These are phyloP conservation scores for Mimachlamys varia DNA, from an alignment of 2,888 invertebrate species.

Conservation along the genomic window DNA sequence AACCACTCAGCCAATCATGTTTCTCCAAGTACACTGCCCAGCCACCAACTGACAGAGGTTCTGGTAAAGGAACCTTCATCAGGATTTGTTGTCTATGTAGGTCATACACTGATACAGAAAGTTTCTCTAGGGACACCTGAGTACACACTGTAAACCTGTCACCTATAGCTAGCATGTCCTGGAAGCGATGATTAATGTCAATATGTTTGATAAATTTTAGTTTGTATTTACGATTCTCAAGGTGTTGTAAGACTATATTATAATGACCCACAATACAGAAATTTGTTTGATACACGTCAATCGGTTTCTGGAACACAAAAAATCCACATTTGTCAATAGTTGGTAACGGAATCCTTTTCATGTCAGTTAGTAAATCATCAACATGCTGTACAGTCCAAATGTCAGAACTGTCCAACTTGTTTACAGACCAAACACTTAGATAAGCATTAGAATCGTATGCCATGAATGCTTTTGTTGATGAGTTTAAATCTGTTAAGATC, in stretches of 20 bases:
- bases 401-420: not conserved
- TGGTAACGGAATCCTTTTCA: slow-evolving; percentile 21
- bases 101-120: not conserved
- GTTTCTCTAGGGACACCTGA: not conserved
- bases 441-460: not conserved
- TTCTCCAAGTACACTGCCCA: not conserved
- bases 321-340: not conserved
- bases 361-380: not conserved
- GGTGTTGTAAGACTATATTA: not conserved
- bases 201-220: not conserved
- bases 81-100: not conserved
- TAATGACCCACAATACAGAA: not conserved
- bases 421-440: slow-evolving; percentile 10
- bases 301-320: slow-evolving; percentile 7
- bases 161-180: slow-evolving; percentile 10
- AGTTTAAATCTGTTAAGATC: not conserved
- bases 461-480: not conserved
- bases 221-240: not conserved
- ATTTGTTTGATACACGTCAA: not conserved
- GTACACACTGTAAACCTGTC: not conserved
- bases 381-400: not conserved
- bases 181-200: not conserved
- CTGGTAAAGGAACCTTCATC: not conserved
- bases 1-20: not conserved
- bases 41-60: not conserved